Evolutionary conservation across 2,797 vertebrate species (phyloP).

Genomic region (Limosa lapponica): DNA sequence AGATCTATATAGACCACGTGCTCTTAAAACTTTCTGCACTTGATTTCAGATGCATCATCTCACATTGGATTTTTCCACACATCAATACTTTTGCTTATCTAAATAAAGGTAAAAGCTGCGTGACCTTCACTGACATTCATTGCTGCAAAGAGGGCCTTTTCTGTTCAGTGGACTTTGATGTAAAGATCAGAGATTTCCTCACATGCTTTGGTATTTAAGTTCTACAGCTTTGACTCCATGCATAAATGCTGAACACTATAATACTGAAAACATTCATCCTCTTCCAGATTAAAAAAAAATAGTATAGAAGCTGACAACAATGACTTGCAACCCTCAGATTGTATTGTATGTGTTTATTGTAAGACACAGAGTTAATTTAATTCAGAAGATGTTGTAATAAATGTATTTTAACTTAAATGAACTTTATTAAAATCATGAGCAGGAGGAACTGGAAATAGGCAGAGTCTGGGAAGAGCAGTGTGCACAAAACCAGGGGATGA

Average conservation of each 20-base stretch:
- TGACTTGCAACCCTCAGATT: background rate
- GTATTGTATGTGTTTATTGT: background rate
- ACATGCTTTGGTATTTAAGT: constrained; percentile 47
- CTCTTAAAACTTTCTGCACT: background rate
- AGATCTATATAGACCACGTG: background rate
- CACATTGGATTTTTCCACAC: background rate
- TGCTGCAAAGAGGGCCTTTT: background rate
- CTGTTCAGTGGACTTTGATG: constrained; percentile 49
- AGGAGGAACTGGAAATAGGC: background rate
- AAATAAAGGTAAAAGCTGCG: background rate
- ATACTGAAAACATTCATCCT: background rate
- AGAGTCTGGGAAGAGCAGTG: background rate
- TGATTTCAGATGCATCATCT: background rate
- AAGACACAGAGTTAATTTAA: background rate
- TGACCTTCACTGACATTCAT: constrained; percentile 15
- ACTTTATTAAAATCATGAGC: background rate
- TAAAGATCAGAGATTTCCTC: constrained; percentile 60
- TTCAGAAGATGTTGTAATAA: background rate
- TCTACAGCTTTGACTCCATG: background rate
- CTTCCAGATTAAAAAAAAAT: background rate
- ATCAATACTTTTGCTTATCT: background rate
- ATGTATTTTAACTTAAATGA: background rate
- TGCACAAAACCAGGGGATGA: background rate
- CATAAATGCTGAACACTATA: background rate
- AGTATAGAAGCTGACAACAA: background rate